phyloP scores from a whole-genome alignment of 2,888 invertebrate species.

The Parnassius mnemosyne region DNA sequence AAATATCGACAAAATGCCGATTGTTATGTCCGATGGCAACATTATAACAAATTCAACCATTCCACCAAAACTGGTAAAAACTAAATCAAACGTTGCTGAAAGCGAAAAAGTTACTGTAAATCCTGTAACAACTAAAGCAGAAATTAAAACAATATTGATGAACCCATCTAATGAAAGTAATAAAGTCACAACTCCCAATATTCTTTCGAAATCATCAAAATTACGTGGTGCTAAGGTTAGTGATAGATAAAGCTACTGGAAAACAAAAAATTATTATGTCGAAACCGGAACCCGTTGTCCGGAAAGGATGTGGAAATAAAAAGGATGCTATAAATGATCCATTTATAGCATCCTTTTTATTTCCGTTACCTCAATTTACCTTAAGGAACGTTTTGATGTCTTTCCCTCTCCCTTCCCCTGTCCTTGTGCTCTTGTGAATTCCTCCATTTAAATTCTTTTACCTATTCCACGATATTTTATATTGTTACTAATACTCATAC shows the following conservation, averaged over 20 bases:
- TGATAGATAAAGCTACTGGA: conserved; percentile 71
- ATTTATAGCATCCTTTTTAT: no score
- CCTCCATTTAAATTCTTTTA: no score
- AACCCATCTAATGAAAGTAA: conserved; percentile 56
- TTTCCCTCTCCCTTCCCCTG: no score
- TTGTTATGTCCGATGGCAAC: conserved; percentile 77
- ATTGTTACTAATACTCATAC: no score
- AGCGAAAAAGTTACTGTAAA: conserved; percentile 55
- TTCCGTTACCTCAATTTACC: no score
- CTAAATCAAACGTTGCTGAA: conserved; percentile 51
- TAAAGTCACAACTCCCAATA: conserved; percentile 71
- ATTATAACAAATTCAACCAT: conserved; percentile 54
- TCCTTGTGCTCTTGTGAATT: no score
- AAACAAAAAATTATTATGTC: conserved; percentile 75
- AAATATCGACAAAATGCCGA: conserved; percentile 84
- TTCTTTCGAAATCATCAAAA: conserved; percentile 73
- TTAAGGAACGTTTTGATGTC: no score
- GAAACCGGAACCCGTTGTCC: conserved; percentile 55
- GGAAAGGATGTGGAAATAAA: no score
- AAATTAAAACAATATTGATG: conserved; percentile 65
- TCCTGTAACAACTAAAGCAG: conserved; percentile 51
- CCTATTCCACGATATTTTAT: no score
- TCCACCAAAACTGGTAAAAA: conserved; percentile 57
- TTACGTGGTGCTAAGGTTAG: conserved; percentile 66
- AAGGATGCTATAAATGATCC: no score